Evolutionary conservation across 2,888 invertebrate species (phyloP).

Genomic region (Leucophora obtusa): DNA sequence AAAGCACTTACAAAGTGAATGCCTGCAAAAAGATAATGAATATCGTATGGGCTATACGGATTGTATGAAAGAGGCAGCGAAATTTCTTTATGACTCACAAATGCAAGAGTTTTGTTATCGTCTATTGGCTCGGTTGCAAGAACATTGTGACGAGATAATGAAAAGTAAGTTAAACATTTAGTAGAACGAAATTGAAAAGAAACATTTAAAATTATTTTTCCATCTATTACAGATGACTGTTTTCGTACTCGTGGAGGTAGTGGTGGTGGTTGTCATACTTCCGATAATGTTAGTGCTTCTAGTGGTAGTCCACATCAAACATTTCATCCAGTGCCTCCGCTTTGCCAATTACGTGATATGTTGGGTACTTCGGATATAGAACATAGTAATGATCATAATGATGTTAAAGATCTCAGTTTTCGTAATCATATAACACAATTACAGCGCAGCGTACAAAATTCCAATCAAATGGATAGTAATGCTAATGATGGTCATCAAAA

Average conservation of each 20-base stretch:
- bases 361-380: slow-evolving; percentile 76
- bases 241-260: slow-evolving; percentile 74
- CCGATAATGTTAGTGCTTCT: slow-evolving; percentile 81
- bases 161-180: slow-evolving; percentile 79
- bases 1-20: slow-evolving; percentile 89
- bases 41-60: slow-evolving; percentile 93
- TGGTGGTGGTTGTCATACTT: slow-evolving; percentile 75
- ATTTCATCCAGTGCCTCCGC: slow-evolving; percentile 76
- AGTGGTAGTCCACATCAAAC: slow-evolving; percentile 79
- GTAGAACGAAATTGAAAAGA: neutral
- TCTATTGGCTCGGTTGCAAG: slow-evolving; percentile 89
- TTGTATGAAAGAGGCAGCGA: slow-evolving; percentile 92
- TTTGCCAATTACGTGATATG: slow-evolving; percentile 79
- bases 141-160: slow-evolving; percentile 85
- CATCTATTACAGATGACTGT: slow-evolving; percentile 72
- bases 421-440: slow-evolving; percentile 76
- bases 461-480: slow-evolving; percentile 40
- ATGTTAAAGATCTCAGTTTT: slow-evolving; percentile 78
- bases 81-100: slow-evolving; percentile 91
- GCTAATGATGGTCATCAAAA: slow-evolving; percentile 54
- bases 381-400: slow-evolving; percentile 78
- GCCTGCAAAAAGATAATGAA: slow-evolving; percentile 78
- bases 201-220: neutral
- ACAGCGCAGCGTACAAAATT: slow-evolving; percentile 68
- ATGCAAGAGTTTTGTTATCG: slow-evolving; percentile 91